phyloP scores from a whole-genome alignment of 2,888 invertebrate genomes.

The Mythimna vitellina region DNA sequence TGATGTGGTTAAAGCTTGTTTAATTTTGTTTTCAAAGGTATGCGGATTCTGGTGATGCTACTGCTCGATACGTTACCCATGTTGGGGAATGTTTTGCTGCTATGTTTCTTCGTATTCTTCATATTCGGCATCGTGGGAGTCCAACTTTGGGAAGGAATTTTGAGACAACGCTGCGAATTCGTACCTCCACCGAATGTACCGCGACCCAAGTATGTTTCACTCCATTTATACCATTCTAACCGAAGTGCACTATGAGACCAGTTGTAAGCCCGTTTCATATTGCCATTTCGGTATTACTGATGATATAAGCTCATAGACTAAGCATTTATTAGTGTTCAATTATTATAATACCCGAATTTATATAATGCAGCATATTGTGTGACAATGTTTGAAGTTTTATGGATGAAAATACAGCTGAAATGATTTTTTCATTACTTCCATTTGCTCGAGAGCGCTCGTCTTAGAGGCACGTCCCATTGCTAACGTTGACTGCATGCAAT shows the following conservation, averaged over 20 bases:
- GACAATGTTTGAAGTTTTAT: slow-evolving; percentile 67
- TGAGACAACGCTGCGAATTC: slow-evolving; percentile 98
- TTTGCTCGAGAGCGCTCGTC: slow-evolving; percentile 84
- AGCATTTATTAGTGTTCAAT: slow-evolving; percentile 69
- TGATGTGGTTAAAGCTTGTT: background rate
- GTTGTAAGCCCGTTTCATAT: slow-evolving; percentile 56
- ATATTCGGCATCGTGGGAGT: slow-evolving; percentile 99
- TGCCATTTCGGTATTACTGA: slow-evolving; percentile 47
- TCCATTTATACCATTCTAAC: slow-evolving; percentile 36
- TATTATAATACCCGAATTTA: slow-evolving; percentile 59
- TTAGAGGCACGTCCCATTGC: slow-evolving; percentile 88
- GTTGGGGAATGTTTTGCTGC: slow-evolving; percentile 99
- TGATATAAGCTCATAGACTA: slow-evolving; percentile 60
- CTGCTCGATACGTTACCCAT: slow-evolving; percentile 99
- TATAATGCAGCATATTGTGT: slow-evolving; percentile 66
- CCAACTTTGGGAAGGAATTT: slow-evolving; percentile 99
- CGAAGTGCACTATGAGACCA: slow-evolving; percentile 38
- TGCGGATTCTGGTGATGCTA: slow-evolving; percentile 99
- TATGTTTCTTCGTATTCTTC: slow-evolving; percentile 99
- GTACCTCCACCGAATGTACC: slow-evolving; percentile 93
- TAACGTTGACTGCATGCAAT: slow-evolving; percentile 90
- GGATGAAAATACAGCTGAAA: slow-evolving; percentile 77
- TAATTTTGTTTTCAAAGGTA: slow-evolving; percentile 92
- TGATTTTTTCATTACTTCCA: slow-evolving; percentile 80
- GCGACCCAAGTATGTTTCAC: slow-evolving; percentile 93